Evolutionary conservation across 1,140 invertebrate species (phyloP), one percentile per base, ranked within the genome.

Genomic region (Linepithema humile): DNA sequence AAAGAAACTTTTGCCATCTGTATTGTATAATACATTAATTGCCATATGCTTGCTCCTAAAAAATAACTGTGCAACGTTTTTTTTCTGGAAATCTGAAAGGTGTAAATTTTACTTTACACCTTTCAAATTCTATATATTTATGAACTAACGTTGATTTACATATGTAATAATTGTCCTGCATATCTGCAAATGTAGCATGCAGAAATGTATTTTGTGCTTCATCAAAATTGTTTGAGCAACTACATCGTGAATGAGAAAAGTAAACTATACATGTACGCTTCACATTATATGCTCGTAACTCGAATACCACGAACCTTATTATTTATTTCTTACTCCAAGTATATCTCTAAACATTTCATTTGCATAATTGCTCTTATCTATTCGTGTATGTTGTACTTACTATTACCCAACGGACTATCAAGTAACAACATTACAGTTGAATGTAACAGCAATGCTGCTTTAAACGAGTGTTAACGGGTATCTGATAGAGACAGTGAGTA

Each of bases 391-490:
- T 32, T 17, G 23, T 75, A 45, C 3, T 53, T 15, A 43, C 43
- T 40, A 12, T 75, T 45, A 59, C 62, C 45, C 65, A 32, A 35
- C 26, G 15, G 35, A 69, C 29, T 20, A 57, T 70, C 6, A 55
- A 53, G 6, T 40, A 53, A 43, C 26, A 29, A 67, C 23, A 45
- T 50, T 43, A 45, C 15, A 32, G 17, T 70, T 43, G 15, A 70
- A 80, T 48, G n/a, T 55, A 70, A 80, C 38, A 78, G 62, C 62
- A 43, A 80, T 55, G 48, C 69, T 17, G 64, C 48, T 35, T 80
- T 20, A 80, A 80, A 78, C 40, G 53, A 74, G 82, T 64, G 72
- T 88, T 69, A 93, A 93, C 92, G 92, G 92, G 92, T 93, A 93
- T 93, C 92, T 93, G 92, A 93, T 92, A 92, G 23, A 57, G 59